Percentiles rank a stretch among this genome's conserved stretches.
phyloP scores from a whole-genome alignment of 2,113 vertebrate species.

The Zosterops japonicus region DNA sequence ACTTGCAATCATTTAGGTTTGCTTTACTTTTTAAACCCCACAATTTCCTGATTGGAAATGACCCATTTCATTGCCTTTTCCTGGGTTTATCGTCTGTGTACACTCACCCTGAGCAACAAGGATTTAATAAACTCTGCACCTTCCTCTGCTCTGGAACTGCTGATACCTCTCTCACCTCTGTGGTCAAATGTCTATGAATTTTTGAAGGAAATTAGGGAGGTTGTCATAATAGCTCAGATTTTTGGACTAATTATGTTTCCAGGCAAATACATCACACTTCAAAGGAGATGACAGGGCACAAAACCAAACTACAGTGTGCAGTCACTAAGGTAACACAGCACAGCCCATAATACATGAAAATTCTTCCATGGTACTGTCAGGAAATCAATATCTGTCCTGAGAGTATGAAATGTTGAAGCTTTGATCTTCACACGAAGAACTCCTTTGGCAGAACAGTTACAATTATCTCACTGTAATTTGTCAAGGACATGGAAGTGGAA shows the following conservation, averaged over 20 bases:
- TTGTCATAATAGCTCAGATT: background rate
- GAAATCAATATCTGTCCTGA: constrained; percentile 2
- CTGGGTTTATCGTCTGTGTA: background rate
- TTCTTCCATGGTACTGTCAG: background rate
- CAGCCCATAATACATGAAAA: background rate
- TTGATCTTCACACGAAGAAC: constrained; percentile 37
- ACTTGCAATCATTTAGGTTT: background rate
- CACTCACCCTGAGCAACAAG: background rate
- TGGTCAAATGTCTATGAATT: background rate
- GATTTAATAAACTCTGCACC: background rate
- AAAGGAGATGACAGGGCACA: background rate
- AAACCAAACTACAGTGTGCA: background rate
- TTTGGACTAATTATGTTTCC: background rate
- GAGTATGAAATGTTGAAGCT: constrained; percentile 33
- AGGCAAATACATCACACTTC: background rate
- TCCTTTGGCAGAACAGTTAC: constrained; percentile 8
- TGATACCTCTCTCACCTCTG: background rate
- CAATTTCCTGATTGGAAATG: constrained; percentile 40
- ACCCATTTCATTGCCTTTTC: constrained; percentile 11
- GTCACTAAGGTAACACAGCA: background rate
- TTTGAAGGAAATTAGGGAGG: background rate
- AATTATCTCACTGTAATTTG: constrained; percentile 1
- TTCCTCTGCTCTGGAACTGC: background rate
- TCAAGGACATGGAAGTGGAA: background rate
- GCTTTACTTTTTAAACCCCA: constrained; percentile 3